Evolutionary conservation across 1,140 invertebrate species (phyloP), one percentile per base, ranked within the genome.

Genomic region (Drosophila insularis): DNA sequence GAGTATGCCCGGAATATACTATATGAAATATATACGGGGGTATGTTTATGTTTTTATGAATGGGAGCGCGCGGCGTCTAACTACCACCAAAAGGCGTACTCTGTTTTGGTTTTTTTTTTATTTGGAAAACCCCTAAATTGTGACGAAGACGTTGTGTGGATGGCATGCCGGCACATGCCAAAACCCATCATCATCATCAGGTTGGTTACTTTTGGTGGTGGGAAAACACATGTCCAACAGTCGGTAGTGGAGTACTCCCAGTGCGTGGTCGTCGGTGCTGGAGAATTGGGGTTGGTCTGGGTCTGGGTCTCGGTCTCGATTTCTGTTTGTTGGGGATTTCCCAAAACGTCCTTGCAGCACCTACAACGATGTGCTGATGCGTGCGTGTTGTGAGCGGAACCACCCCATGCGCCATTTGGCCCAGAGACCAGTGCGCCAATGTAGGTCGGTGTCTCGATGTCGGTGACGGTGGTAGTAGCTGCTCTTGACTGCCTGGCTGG

Each of bases 151-250:
- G 74, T 89, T 80, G 64, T 77, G 74, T 80, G 84, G 80, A 89
- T 89, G 85, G 89, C 85, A 89, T 89, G 85, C 84, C 84, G 85
- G 85, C 85, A 89, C 80, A 84, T 73, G 85, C 77, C 79, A 81
- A 63, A 46, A 50, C 43, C 14, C 43, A 43, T 43, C 43, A 50
- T 50, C 69, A 40, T 50, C 43, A 62, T 68, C 73, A 61, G 55
- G 40, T 60, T 62, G 54, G 56, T 69, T 37, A 53, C 31, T 60
- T 59, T 53, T 58, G 72, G 84, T 80, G 80, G 80, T 87, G 75
- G 79, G 77, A 76, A 67, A 58, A 55, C 80, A 82, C 63, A 89
- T 81, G 80, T 73, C 77, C 67, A 80, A 79, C 61, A 77, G 71
- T 68, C 64, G 58, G 68, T 32, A 40, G 39, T 65, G 46, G 63